Conservation (phyloP, 1,140 invertebrate genomes). For the Medauroidea extradentata region DNA sequence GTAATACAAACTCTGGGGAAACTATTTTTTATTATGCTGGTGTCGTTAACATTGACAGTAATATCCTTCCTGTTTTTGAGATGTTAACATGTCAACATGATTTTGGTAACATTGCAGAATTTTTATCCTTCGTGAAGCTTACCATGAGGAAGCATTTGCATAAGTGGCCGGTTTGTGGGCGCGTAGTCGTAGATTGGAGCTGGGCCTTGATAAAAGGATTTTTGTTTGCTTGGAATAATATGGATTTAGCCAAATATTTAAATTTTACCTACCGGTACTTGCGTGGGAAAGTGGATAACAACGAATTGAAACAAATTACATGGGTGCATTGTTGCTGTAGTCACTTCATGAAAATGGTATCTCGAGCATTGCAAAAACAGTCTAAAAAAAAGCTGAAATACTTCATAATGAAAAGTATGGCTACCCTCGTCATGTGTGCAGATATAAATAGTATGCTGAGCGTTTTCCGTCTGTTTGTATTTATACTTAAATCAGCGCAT, state of each 20-base stretch:
- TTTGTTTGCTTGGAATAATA: conserved; percentile 2
- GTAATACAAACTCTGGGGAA: conserved; percentile 10
- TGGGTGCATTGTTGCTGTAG: no score
- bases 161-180: conserved; percentile 18
- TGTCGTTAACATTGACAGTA: conserved; percentile 6
- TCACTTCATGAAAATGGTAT: no score
- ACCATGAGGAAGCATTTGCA: conserved; percentile 8
- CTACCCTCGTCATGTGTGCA: no score
- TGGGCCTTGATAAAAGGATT: conserved; percentile 22
- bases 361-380: no score
- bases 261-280: background rate
- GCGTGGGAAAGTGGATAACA: no score
- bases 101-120: conserved; percentile 3
- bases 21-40: conserved; percentile 16
- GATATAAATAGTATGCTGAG: no score
- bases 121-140: conserved; percentile 15
- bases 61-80: conserved; percentile 18
- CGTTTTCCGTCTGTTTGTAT: no score
- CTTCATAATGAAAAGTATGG: no score
- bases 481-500: no score
- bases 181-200: conserved; percentile 21
- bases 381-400: no score
- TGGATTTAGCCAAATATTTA: conserved; percentile 12
- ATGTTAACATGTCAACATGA: conserved; percentile 17
- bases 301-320: no score